Evolutionary conservation across 2,888 invertebrate species (phyloP), one percentile per base, ranked within the genome.

Genomic region (Dynastes hyllus): DNA sequence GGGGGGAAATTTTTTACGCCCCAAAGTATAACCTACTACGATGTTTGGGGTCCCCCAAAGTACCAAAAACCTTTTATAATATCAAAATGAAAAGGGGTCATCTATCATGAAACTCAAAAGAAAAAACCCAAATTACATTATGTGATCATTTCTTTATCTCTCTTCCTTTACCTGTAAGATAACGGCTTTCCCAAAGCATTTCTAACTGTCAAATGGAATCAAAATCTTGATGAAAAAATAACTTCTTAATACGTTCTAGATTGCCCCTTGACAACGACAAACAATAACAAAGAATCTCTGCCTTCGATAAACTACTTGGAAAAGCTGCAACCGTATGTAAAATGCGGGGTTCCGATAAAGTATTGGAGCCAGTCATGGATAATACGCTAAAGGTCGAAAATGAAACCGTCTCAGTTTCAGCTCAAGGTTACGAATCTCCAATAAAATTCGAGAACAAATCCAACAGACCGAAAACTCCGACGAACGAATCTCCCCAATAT

Each of bases 371-470:
- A 1, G 77, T 66, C 45, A 16, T 66, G 13, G 77, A 55, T 77
- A 78, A 81, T 79, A 81, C 78, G 67, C 51, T 73, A 61, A 61
- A 70, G 51, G 78, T 76, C 22, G 79, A 73, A 79, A 80, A 80
- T 69, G 78, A 79, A 27, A 78, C 70, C 73, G 73, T 73, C 53
- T 55, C 22, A 58, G 55, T 79, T 45, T 61, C 79, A 77, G 78
- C 83, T 32, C 82, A 85, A 76, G 88, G 88, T 4, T 89, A 89
- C 79, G 89, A 89, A 84, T 88, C 88, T 13, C 89, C 89, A 0
- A 84, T 89, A 4, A 89, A 88, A 81, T 78, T 86, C 8, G 83
- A 69, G 22, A 51, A 85, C 16, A 85, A 81, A 55, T 84, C 84
- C 69, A 58, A 84, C 78, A 78, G 81, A 50, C 67, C 82, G 11